phyloP scores from a whole-genome alignment of 2,888 invertebrate genomes.

The Leptopilina drosophilae region DNA sequence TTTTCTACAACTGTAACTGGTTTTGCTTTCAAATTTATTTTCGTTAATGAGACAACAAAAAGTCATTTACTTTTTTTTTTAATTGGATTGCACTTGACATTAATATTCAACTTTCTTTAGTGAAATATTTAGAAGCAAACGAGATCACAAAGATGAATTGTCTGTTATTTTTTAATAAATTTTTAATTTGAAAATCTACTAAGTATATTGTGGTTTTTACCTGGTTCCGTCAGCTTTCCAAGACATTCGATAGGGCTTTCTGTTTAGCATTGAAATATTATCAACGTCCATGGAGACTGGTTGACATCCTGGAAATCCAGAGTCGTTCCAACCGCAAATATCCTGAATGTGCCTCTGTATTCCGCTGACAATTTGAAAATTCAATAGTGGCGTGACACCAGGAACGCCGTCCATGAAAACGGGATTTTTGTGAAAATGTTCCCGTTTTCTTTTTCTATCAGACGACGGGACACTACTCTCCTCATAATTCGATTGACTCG shows the following conservation, averaged over 20 bases:
- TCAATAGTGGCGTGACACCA: constrained; percentile 85
- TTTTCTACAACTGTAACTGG: background rate
- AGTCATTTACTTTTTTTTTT: background rate
- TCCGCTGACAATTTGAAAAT: constrained; percentile 79
- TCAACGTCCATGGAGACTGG: constrained; percentile 96
- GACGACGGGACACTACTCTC: constrained; percentile 42
- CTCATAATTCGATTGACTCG: constrained; percentile 54
- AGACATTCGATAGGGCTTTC: constrained; percentile 95
- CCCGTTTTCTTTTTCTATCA: constrained; percentile 78
- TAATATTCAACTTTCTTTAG: no score
- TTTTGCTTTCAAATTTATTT: constrained; percentile 17
- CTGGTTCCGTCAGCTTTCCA: constrained; percentile 99
- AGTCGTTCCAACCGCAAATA: constrained; percentile 88
- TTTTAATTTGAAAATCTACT: background rate
- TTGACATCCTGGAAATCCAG: constrained; percentile 97
- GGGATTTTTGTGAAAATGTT: constrained; percentile 80
- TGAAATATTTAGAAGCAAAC: no score
- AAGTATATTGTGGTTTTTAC: constrained; percentile 78
- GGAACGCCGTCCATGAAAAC: constrained; percentile 92
- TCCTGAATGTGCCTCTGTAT: constrained; percentile 87
- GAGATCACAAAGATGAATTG: no score
- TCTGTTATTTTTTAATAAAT: no score
- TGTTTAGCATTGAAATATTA: constrained; percentile 86
- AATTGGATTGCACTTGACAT: background rate
- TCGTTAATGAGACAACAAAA: background rate